Evolutionary conservation across 2,888 invertebrate genomes (phyloP), one percentile per base, ranked within the genome.

Genomic region (Drosophila mettleri): DNA sequence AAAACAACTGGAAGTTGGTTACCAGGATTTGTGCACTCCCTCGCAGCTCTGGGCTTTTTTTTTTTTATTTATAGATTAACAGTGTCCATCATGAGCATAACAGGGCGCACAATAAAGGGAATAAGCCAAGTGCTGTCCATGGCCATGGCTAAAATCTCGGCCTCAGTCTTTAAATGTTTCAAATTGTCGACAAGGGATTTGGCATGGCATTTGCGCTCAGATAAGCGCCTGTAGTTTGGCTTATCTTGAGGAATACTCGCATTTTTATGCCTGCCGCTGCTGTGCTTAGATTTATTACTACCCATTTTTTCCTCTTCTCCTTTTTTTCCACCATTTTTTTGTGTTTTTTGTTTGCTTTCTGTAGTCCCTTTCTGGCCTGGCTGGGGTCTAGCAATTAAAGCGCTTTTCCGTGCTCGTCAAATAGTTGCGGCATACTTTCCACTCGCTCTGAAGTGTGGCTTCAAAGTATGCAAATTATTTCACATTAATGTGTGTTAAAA

Each of bases 141-240:
- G 38, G 18, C 38, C 18, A 16, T 18, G 45, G 49, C 29, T 33
- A 29, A 43, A 77, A 83, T 80, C 88, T 74, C 70, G 57, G 80
- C 54, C 61, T 63, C 54, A 73, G 83, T 82, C 82, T 88, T 89
- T 89, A 88, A 90, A 89, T 90, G 88, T 85, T 90, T 90, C 81
- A 89, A 89, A 90, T 90, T 84, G 89, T 85, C 86, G 78, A 89
- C 90, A 85, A 80, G 88, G 85, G 90, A 91, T 89, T 91, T 88
- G 80, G 74, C 74, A 67, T 72, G 80, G 86, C 77, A 84, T 89
- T 89, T 87, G 78, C 75, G 78, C 74, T 57, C 74, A 80, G 90
- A 89, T 89, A 89, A 89, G 90, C 82, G 75, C 70, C 77, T 78
- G 74, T 89, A 85, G 80, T 82, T 81, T 86, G 76, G 81, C 78